Base-by-base conservation (phyloP, 1,140 invertebrate genomes). In the Cydia strobilella region DNA sequence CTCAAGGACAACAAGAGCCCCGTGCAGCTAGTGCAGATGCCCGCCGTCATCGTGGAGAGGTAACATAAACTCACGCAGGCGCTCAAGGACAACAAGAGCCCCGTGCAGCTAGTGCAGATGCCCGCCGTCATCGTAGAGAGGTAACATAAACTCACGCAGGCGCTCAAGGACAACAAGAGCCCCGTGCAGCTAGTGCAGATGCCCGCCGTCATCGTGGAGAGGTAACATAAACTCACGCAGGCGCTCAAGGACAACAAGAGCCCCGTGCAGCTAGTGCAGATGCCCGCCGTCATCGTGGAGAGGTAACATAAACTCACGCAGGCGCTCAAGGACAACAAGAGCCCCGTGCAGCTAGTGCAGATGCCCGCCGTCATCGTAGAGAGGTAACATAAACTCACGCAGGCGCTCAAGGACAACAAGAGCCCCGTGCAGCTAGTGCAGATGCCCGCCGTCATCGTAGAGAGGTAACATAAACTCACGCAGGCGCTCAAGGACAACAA, bases 331-430 rank as follows among this genome's bases (percentile, higher is more conserved):
- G 98, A 99, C 93, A 95, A 96, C 42, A 98, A 98, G 93, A 98
- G 97, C 81, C 98, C 99, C 23, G 96, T 99, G 42, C 98, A 99
- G 93, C 93, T 99, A 74, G 98, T 99, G 9, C 98, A 99, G 94
- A 99, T 99, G 98, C 98, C 98, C 25, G 97, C 98, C 77, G 98
- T 99, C 76, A 96, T 99, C 81, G 97, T 99, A 65, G 98, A 99
- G 94, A 96, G 97, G 97, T 98, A n/a, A n/a, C n/a, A n/a, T n/a
- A n/a, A n/a, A n/a, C 94, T 99, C 77, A 98, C 97, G 75, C 98
- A 99, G 94, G 99, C 99, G 74, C 94, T 99, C 54, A 98, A 98
- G 92, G 98, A 99, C 93, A 95, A 96, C 42, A 98, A 98, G 93
- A 98, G 97, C 81, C 98, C 99, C 23, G 96, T 99, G 42, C 98